Base-by-base conservation (phyloP, 1,140 invertebrate genomes). In the Eubasilissa regina region DNA sequence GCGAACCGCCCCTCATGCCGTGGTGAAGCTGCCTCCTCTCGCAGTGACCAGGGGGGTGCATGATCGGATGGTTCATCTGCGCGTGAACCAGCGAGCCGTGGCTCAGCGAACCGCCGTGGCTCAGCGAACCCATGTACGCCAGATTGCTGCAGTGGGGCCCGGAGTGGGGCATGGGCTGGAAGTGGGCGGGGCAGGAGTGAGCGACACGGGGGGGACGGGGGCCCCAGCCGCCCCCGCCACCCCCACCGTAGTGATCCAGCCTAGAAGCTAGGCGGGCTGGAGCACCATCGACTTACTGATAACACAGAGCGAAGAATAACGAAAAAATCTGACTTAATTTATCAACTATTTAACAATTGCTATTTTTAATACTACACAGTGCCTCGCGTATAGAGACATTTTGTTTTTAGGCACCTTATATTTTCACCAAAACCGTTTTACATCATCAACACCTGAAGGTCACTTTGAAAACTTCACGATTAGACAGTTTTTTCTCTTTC, bases 31-130 rank as follows among this genome's bases (percentile, higher is more conserved):
- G 77, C 73, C 76, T 43, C 70, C 62, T 55, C 53, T 60, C 77
- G 11, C 70, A 76, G 72, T n/a, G 55, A 4, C 62, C 68, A 19
- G 75, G 66, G 11, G 48, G 48, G 75, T 53, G 66, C 17, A 73
- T 58, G 17, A 12, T 51, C 11, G 44, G 56, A 44, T 60, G 73
- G 48, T 9, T 72, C 64, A 75, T 68, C 48, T 75, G 58, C 45
- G 72, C 73, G 75, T 77, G 72, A 21, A 58, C 48, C 45, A 82
- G 76, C 45, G 78, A 73, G 6, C 78, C 81, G 56, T 82, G 81
- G 60, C 78, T 80, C 53, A 82, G 56, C n/a, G 81, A 82, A 35
- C 81, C 81, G 0, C 81, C 81, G 51, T 82, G 78, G 43, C 66
- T 74, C 51, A 82, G 55, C 13, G 75, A 75, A n/a, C 78, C 74